These are phyloP conservation scores for Microcebus griseorufus DNA, from an alignment of 2,113 vertebrate genomes.

Conservation along the genomic window DNA sequence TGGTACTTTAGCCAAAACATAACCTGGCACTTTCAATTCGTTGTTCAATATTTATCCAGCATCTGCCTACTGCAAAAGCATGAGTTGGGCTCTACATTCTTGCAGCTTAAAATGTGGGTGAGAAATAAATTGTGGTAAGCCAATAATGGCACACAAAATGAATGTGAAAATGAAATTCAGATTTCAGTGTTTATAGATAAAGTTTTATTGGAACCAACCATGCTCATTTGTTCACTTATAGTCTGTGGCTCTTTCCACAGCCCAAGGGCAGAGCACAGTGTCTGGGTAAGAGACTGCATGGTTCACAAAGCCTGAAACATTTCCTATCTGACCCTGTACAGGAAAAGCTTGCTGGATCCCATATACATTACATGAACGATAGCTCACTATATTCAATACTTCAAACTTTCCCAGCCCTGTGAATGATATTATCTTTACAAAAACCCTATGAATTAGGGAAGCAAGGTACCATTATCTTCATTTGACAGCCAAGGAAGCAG, in stretches of 20 bases:
- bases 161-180: slow-evolving; percentile 30
- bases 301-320: neutral
- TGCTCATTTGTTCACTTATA: neutral
- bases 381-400: neutral
- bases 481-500: neutral
- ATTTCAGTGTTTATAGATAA: neutral
- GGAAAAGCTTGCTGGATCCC: neutral
- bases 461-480: neutral
- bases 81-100: neutral
- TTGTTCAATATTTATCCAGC: neutral
- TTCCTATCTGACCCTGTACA: neutral
- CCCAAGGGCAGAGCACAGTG: neutral
- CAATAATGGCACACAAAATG: neutral
- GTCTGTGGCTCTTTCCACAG: neutral
- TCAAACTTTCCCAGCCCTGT: neutral
- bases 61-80: neutral
- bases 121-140: neutral
- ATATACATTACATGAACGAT: neutral
- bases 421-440: neutral
- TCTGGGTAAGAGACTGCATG: neutral
- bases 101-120: neutral
- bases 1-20: neutral
- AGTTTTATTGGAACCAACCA: neutral
- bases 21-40: neutral
- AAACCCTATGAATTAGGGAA: slow-evolving; percentile 10